Base-by-base conservation (phyloP, 2,797 vertebrate genomes). In the Phrynocephalus guinanensis region DNA sequence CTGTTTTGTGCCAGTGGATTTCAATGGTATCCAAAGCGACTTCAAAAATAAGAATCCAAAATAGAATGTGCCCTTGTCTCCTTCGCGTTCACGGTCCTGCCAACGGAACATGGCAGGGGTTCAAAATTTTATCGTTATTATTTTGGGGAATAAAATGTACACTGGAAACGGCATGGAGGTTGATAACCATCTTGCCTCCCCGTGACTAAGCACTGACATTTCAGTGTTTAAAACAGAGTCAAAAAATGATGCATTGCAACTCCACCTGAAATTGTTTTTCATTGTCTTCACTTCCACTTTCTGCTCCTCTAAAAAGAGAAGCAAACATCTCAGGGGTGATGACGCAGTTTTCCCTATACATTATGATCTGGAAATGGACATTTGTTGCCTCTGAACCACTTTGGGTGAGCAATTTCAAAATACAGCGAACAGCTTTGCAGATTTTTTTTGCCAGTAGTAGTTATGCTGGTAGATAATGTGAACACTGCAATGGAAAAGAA, bases 51-150 rank as follows among this genome's bases (percentile, higher is more conserved):
- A 90, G 95, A 93, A 89, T 96, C 95, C 95, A 96, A 96, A 96
- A 96, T 96, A 96, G 96, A 44, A 95, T 90, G 84, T 96, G 94
- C 93, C 96, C 95, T 95, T 91, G 91, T 96, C 95, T 95, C 95
- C 95, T 95, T 33, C 92, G 93, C 90, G 89, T 93, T 95, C 93
- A 88, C 92, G 94, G 91, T 94, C 94, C 89, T 88, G 93, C 70
- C 93, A 94, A 92, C 96, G 97, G 97, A 97, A 97, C 97, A 95
- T 97, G 97, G 96, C 97, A 95, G 15, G 4, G 73, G 90, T 96
- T 96, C 96, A 97, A 92, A 38, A 87, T 44, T 44, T 44, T 44
- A 78, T 8, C 9, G 5, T n/a, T 73, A n/a, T 86, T 90, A 95
- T 95, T 95, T 94, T 44, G n/a, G 48, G 63, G 48, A 10, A 30